Evolutionary conservation across 2,113 vertebrate genomes (phyloP).

Genomic region (Petrocephalus zakoni): DNA sequence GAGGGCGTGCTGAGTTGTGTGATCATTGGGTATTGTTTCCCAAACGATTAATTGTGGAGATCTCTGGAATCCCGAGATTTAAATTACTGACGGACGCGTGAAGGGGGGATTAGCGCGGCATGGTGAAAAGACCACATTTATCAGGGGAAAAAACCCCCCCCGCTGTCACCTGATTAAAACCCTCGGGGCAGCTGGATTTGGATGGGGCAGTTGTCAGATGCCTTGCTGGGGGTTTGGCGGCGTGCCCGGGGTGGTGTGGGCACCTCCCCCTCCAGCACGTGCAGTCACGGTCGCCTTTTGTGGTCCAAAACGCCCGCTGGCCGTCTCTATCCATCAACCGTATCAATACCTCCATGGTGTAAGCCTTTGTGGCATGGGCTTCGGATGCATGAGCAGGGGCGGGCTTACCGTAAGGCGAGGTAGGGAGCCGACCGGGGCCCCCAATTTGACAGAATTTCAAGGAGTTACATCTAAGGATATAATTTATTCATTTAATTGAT

Average conservation of each 20-base stretch:
- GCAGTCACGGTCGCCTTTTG: neutral
- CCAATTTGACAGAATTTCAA: no score
- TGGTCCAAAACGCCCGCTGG: constrained; percentile 21
- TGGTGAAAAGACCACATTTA: constrained; percentile 7
- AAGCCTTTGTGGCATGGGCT: constrained; percentile 15
- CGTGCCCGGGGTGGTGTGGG: neutral
- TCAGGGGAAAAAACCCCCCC: constrained; percentile 6
- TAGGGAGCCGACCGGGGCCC: neutral
- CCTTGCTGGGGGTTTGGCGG: constrained; percentile 1
- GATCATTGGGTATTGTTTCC: neutral
- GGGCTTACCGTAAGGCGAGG: no score
- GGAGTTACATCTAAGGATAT: no score
- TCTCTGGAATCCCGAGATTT: constrained; percentile 9
- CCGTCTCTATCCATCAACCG: constrained; percentile 14
- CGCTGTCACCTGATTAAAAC: constrained; percentile 26
- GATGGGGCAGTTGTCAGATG: neutral
- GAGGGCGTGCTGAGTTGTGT: neutral
- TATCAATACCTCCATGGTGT: constrained; percentile 2
- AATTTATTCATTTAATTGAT: no score
- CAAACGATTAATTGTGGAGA: neutral
- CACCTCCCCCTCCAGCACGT: neutral
- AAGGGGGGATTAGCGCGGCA: neutral
- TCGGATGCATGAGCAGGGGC: neutral
- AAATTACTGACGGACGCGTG: constrained; percentile 12
- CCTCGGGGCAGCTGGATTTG: constrained; percentile 21